Evolutionary conservation across 2,797 vertebrate genomes (phyloP).

Genomic region (Alauda arvensis): DNA sequence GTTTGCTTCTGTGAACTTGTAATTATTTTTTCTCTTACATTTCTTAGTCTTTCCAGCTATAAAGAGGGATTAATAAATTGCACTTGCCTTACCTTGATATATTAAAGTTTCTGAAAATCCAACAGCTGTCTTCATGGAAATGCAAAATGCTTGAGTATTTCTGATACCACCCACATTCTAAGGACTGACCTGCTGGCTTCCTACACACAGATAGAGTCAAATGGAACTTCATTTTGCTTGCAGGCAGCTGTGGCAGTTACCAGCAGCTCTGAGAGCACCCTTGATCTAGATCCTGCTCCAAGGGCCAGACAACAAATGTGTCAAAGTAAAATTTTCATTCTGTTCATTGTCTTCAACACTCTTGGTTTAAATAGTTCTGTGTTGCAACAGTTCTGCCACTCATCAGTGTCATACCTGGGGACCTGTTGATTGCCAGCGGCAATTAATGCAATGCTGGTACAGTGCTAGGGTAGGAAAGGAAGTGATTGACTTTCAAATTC

Average conservation of each 20-base stretch:
- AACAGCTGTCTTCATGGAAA: neutral
- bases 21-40: neutral
- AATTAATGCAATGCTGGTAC: neutral
- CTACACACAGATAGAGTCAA: neutral
- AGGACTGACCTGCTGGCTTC: neutral
- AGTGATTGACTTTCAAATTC: conserved; percentile 34
- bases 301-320: neutral
- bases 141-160: neutral
- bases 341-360: neutral
- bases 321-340: neutral
- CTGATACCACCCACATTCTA: neutral
- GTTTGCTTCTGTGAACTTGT: neutral
- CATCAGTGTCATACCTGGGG: neutral
- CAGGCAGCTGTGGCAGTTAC: neutral
- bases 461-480: neutral
- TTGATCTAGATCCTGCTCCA: neutral
- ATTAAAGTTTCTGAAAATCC: neutral
- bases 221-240: neutral
- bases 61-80: neutral
- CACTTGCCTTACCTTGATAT: neutral
- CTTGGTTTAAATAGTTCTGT: neutral
- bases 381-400: too few relatives aligned
- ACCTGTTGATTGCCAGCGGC: conserved; percentile 4
- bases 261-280: neutral
- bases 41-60: neutral